Base-by-base conservation (phyloP, 2,888 invertebrate species). In the Acronicta leporina region DNA sequence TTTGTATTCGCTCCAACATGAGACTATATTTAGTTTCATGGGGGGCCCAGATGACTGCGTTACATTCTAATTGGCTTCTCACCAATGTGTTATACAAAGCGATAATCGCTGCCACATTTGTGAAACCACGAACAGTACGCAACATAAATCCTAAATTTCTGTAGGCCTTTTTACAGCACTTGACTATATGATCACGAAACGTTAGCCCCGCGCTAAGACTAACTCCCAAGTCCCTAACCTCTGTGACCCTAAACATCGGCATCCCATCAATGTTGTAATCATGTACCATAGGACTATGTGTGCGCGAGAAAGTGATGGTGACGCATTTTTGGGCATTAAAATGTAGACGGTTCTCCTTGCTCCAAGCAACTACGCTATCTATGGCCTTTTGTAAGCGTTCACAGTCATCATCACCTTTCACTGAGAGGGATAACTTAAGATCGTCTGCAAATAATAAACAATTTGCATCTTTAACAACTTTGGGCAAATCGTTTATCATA, bases 11-110 rank as follows among this genome's bases (percentile, higher is more conserved):
- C n/a, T n/a, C n/a, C n/a, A n/a, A n/a, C n/a, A n/a, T n/a, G n/a
- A n/a, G n/a, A n/a, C n/a, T n/a, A n/a, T n/a, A n/a, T n/a, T n/a
- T 53, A 53, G 40, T 38, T 8, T 38, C 45, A 53, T 53, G 53
- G 45, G 53, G 53, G 14, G 45, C 35, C 53, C 45, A 53, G 27
- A 49, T 49, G 14, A 49, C 49, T 40, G 49, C 40, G 14, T 49
- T 10, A 25, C 25, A 25, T 25, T 25, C 25, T 25, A 25, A 25
- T 25, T 25, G 25, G 25, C 53, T 53, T n/a, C n/a, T n/a, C 14
- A 53, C 45, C n/a, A 43, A 52, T 13, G 43, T 11, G 20, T 52
- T 52, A 35, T 52, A 52, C 38, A 48, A 48, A 2, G 44, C 44
- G 25, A 27, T 38, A n/a, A n/a, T 13, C n/a, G n/a, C n/a, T n/a